Evolutionary conservation across 2,888 invertebrate genomes (phyloP), one percentile per base, ranked within the genome.

Genomic region (Idaea straminata): DNA sequence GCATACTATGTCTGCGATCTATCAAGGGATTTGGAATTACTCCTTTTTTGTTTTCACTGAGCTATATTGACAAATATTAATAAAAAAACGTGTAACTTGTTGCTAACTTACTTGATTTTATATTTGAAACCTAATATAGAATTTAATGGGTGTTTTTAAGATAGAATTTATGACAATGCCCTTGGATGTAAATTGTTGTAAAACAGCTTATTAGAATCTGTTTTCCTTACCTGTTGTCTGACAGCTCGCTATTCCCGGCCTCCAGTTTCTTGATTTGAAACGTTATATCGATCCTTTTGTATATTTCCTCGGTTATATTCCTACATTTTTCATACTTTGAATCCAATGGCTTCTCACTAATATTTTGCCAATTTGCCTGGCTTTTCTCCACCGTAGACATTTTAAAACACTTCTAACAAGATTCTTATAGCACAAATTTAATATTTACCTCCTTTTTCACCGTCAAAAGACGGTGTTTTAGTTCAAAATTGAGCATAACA

Each of bases 221-320:
- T 47, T 47, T n/a, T 25, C 35, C 67, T 77, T 79, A 92, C 91
- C 91, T 91, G 61, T 83, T 78, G 25, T 89, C 86, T 0, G 91
- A 91, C 0, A 85, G 64, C 60, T 92, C 90, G 80, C 90, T 91
- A 58, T 85, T 87, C 0, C 79, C 79, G 4, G 78, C 84, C 69
- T 89, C 91, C 59, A 90, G 72, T 72, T 91, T 88, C 72, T 92
- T 92, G 13, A 92, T 91, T 81, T 91, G 85, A 83, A 92, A 92
- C 5, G 92, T 92, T 67, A 92, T 89, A 75, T 92, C 86, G 68
- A 92, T 92, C 74, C 92, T 85, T 68, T 92, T 92, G 73, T 92
- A 92, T 72, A 92, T 92, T 71, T 92, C 92, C 65, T 92, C 92
- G 0, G 92, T 89, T 7, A 92, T 92, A 76, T 92, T 88, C 4